Percentiles rank a stretch among this genome's conserved stretches.
These are phyloP conservation scores for Avahi laniger DNA, from an alignment of 2,797 vertebrate genomes.

Conservation along the genomic window DNA sequence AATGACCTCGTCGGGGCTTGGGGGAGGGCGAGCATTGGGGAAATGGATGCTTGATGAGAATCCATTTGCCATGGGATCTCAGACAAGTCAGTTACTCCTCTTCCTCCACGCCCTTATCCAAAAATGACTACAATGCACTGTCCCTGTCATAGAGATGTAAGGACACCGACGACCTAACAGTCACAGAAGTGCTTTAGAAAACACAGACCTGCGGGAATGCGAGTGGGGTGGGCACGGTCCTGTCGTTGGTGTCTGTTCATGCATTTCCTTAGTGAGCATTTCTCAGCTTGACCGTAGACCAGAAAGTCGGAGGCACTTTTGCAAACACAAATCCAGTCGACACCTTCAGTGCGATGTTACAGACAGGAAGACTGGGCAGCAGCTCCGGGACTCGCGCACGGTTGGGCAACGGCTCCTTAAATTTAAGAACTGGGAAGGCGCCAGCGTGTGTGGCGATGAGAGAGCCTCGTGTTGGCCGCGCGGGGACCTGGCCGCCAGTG, in stretches of 20 bases:
- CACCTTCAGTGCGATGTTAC: fast-evolving
- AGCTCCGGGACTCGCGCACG: neutral
- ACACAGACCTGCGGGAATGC: neutral
- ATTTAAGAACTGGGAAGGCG: fast-evolving
- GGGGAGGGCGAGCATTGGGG: neutral
- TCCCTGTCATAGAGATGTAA: neutral
- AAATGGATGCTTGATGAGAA: neutral
- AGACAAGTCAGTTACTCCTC: neutral
- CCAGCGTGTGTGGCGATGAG: neutral
- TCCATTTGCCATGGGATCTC: neutral
- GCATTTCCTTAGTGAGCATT: too few species aligned
- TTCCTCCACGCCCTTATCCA: neutral
- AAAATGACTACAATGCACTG: too few species aligned
- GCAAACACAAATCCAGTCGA: too few species aligned
- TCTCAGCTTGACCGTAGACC: too few species aligned
- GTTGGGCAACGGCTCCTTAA: neutral
- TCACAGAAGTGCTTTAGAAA: neutral
- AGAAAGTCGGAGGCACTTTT: fast-evolving
- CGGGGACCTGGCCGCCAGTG: neutral
- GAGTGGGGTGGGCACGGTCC: neutral
- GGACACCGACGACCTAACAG: neutral
- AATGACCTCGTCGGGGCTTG: neutral
- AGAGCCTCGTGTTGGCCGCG: too few species aligned
- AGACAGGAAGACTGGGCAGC: fast-evolving
- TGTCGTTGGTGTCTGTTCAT: fast-evolving